Base-by-base conservation (phyloP, 2,888 invertebrate species). In the Noctua comes region DNA sequence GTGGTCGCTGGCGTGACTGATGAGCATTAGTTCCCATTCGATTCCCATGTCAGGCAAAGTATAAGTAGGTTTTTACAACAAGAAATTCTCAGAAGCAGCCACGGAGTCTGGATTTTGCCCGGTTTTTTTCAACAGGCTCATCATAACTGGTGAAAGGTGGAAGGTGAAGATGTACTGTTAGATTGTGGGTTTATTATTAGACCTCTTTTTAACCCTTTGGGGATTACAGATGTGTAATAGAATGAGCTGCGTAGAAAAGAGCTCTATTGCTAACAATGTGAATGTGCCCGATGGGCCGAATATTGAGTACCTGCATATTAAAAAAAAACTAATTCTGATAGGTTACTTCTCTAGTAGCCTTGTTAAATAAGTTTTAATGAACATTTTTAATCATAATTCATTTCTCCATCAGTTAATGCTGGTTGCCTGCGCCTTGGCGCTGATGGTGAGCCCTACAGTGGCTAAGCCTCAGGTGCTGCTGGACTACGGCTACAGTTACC, bases 401-500 rank as follows among this genome's bases (percentile, higher is more conserved):
- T 72, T 51, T 54, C 16, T 74, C 24, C 18, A n/a, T 21, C 89
- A 96, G 96, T 86, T 94, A 90, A 80, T 94, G 86, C 84, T 95
- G 59, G 66, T 96, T 71, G 87, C 92, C 40, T 91, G 94, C 76
- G 92, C 93, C 40, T 92, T 91, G 65, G 86, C 93, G 82, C 86
- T 95, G 88, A 83, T 93, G 89, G 91, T 90, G 70, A 89, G 91
- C 84, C 89, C 95, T 65, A 93, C 93, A 43, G 88, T 89, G 87
- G 95, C 95, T 66, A 96, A 97, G 91, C 97, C 97, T 68, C 96
- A 97, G 86, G 92, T 96, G 79, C 85, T 96, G 74, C 72, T 95
- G 54, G 95, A 96, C 92, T 96, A 96, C 87, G 95, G 95, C 1
- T 95, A 94, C 90, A 21, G n/a, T 46, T 95, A 96, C 90, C 91